phyloP scores from a whole-genome alignment of 2,888 invertebrate species.

The Oithona nana region DNA sequence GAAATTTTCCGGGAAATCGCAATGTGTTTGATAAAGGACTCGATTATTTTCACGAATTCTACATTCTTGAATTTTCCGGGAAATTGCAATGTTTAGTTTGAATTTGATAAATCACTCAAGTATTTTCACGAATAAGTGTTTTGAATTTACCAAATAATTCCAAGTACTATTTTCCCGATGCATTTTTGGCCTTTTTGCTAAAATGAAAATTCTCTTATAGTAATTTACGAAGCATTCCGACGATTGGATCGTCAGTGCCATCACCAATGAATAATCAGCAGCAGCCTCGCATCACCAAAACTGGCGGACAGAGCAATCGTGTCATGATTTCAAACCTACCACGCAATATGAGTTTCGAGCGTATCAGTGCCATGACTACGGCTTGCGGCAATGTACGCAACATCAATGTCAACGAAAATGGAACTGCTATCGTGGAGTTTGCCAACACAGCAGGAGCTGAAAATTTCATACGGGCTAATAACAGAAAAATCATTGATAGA shows the following conservation, averaged over 20 bases:
- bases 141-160: no score
- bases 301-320: not conserved
- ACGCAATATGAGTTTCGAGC: not conserved
- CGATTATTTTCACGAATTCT: no score
- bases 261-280: no score
- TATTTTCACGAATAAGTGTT: not conserved
- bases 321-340: slow-evolving; percentile 11
- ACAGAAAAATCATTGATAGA: slow-evolving; percentile 7
- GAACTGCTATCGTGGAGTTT: slow-evolving; percentile 8
- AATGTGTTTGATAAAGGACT: no score
- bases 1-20: no score
- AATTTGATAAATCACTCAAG: not conserved
- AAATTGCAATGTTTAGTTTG: no score
- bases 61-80: no score
- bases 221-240: not conserved
- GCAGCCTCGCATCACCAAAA: not conserved
- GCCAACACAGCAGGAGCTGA: not conserved
- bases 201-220: no score
- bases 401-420: slow-evolving; percentile 2
- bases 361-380: slow-evolving; percentile 6
- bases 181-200: no score
- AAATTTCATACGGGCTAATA: not conserved
- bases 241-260: not conserved
- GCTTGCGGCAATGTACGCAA: slow-evolving; percentile 1
- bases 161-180: no score